Conservation (phyloP, 1,140 invertebrate genomes). For the Eubasilissa regina region DNA sequence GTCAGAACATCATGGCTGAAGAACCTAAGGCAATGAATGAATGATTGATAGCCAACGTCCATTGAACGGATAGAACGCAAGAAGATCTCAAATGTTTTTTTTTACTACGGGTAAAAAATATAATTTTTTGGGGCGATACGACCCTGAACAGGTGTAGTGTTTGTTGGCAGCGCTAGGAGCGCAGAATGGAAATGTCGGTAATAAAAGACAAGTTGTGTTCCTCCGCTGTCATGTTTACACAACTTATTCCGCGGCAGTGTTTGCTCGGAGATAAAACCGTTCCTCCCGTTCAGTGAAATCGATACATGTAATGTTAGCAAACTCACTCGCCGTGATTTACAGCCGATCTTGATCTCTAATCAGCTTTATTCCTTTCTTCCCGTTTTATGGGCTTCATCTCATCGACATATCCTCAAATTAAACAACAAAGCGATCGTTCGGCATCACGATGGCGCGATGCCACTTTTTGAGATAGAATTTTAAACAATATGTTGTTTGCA, state of each 20-base stretch:
- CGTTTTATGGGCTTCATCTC: conserved; percentile 11
- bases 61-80: too few species aligned
- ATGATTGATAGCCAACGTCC: too few species aligned
- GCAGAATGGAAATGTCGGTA: conserved; percentile 29
- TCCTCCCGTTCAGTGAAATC: conserved; percentile 47
- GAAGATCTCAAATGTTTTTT: too few species aligned
- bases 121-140: too few species aligned
- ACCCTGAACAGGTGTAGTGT: neutral
- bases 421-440: conserved; percentile 17
- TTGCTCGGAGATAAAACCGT: conserved; percentile 51
- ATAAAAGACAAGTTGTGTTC: conserved; percentile 55
- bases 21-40: too few species aligned
- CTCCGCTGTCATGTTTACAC: conserved; percentile 45
- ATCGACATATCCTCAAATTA: conserved; percentile 4
- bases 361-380: neutral
- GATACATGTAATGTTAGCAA: conserved; percentile 57
- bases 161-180: conserved; percentile 13
- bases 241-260: conserved; percentile 53
- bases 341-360: conserved; percentile 17
- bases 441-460: neutral
- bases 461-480: conserved; percentile 15
- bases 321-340: conserved; percentile 27
- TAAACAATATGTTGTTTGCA: neutral
- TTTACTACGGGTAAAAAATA: too few species aligned
- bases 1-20: too few species aligned